These are phyloP conservation scores for Chrysocyon brachyurus DNA, from an alignment of 2,797 vertebrate species.

Conservation along the genomic window DNA sequence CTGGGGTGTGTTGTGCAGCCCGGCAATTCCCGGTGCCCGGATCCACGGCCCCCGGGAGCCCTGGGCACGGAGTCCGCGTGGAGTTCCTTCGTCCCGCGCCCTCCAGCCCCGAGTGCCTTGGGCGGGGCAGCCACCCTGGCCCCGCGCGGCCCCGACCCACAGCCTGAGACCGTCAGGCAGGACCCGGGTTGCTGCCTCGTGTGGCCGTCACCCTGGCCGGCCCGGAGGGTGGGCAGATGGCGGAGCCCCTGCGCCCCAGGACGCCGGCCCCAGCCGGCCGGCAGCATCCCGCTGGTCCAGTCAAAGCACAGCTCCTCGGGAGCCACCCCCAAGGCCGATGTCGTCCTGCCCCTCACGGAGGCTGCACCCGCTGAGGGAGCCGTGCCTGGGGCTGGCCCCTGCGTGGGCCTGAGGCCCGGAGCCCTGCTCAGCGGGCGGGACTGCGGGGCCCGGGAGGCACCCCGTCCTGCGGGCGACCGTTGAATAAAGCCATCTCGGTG, in stretches of 20 bases:
- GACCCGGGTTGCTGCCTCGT: neutral
- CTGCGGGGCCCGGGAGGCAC: neutral
- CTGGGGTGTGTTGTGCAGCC: no score
- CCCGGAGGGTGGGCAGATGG: fast-evolving
- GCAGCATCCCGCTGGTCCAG: neutral
- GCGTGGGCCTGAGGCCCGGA: neutral
- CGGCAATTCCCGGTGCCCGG: neutral
- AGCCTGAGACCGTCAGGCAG: neutral
- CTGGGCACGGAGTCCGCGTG: neutral
- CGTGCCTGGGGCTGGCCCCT: neutral
- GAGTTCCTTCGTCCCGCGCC: no score
- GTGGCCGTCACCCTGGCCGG: neutral
- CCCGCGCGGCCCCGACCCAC: fast-evolving
- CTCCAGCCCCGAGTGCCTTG: neutral
- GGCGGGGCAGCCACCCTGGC: no score
- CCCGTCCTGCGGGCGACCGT: neutral
- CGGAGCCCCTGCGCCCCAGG: neutral
- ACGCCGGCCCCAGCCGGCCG: fast-evolving
- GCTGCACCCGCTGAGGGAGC: neutral
- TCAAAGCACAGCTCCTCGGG: neutral
- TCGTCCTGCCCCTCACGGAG: neutral
- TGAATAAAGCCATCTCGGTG: neutral
- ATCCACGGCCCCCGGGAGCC: fast-evolving
- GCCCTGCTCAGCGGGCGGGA: neutral
- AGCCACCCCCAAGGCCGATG: fast-evolving